Conservation (phyloP, 2,797 vertebrate species). For the Austrolebias charrua region DNA sequence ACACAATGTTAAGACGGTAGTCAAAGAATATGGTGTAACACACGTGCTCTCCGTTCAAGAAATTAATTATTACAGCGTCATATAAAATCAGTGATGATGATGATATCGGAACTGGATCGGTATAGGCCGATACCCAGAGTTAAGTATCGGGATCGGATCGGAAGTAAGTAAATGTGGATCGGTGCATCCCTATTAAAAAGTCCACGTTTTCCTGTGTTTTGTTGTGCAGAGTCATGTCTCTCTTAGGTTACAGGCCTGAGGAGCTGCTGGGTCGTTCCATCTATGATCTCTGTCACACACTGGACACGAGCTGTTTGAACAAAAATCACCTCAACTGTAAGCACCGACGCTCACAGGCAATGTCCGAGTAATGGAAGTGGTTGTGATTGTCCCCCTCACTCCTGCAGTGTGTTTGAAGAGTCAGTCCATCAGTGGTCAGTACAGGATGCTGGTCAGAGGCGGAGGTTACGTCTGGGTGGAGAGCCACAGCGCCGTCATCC, state of each 20-base stretch:
- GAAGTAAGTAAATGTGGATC: too few relatives aligned
- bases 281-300: conserved; percentile 91
- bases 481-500: conserved; percentile 92
- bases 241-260: conserved; percentile 90
- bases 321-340: conserved; percentile 92
- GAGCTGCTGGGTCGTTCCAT: conserved; percentile 91
- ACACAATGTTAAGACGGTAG: too few relatives aligned
- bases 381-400: neutral
- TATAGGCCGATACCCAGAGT: too few relatives aligned
- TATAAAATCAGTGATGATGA: too few relatives aligned
- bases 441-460: conserved; percentile 91
- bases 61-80: too few relatives aligned
- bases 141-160: too few relatives aligned
- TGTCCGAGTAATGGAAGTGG: neutral
- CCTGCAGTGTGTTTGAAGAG: conserved; percentile 89
- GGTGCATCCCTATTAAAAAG: neutral
- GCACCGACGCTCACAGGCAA: conserved; percentile 43
- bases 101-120: too few relatives aligned
- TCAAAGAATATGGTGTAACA: too few relatives aligned
- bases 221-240: conserved; percentile 53
- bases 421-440: conserved; percentile 90
- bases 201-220: conserved; percentile 4
- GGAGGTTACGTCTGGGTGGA: conserved; percentile 96
- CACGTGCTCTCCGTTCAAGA: too few relatives aligned
- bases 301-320: conserved; percentile 87